Evolutionary conservation across 2,113 vertebrate genomes (phyloP).

Genomic region (Deroptyus accipitrinus): DNA sequence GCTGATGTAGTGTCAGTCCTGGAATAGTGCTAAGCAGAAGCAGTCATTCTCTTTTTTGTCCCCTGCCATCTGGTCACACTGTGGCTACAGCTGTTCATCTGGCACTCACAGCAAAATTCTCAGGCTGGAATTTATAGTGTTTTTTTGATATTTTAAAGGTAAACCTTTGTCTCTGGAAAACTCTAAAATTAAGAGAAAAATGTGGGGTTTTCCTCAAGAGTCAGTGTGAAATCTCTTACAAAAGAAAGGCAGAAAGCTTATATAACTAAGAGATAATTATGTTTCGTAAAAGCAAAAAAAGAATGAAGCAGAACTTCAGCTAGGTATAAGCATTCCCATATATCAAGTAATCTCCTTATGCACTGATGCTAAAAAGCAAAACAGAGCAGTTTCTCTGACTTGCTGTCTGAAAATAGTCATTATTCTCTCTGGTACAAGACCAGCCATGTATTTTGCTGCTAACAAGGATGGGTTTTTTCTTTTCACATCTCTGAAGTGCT

Average conservation of each 20-base stretch:
- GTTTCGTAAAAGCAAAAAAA: not conserved
- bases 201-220: not conserved
- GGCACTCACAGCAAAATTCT: not conserved
- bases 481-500: not conserved
- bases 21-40: not conserved
- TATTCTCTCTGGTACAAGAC: not conserved
- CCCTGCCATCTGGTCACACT: not conserved
- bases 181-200: not conserved
- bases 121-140: not conserved
- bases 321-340: not conserved
- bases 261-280: not conserved
- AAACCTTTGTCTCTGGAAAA: not conserved
- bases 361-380: not conserved
- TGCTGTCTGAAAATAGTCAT: not conserved
- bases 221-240: not conserved
- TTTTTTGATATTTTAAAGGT: slow-evolving; percentile 8
- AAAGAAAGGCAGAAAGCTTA: not conserved
- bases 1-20: not conserved
- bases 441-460: not conserved
- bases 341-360: not conserved
- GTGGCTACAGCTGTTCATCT: not conserved
- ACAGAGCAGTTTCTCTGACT: not conserved
- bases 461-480: not conserved
- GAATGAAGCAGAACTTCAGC: not conserved
- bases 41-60: not conserved